Evolutionary conservation across 2,113 vertebrate species (phyloP).

Genomic region (Artemisiospiza belli): DNA sequence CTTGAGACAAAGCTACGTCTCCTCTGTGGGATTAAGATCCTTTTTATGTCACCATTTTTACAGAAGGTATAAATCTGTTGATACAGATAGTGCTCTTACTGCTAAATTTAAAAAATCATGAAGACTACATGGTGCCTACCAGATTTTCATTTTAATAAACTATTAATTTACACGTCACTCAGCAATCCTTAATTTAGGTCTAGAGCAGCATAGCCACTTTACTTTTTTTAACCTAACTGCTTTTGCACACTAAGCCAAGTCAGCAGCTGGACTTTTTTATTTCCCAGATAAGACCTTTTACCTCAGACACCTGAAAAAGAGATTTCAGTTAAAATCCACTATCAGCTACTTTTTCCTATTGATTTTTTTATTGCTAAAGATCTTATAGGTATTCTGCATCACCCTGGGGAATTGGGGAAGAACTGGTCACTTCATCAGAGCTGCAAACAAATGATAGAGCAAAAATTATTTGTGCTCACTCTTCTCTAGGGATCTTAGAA

Average conservation of each 20-base stretch:
- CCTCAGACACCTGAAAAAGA: not conserved
- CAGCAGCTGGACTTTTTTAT: not conserved
- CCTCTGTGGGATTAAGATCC: not conserved
- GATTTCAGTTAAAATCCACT: not conserved
- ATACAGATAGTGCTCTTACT: not conserved
- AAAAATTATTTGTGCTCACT: not conserved
- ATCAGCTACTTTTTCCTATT: not conserved
- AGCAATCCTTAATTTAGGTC: not conserved
- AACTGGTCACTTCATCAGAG: not conserved
- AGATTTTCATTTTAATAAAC: not conserved
- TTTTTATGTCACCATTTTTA: not conserved
- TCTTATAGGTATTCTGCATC: not conserved
- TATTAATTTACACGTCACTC: not conserved
- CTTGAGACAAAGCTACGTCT: not conserved
- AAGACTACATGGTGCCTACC: not conserved
- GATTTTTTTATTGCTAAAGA: not conserved
- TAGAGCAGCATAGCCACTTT: not conserved
- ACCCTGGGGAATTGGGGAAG: not conserved
- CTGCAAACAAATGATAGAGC: not conserved
- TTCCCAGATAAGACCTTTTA: not conserved
- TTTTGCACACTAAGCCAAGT: not conserved
- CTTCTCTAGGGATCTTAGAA: not conserved
- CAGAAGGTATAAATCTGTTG: not conserved
- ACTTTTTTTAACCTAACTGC: not conserved
- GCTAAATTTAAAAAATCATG: not conserved